phyloP scores from a whole-genome alignment of 2,888 invertebrate genomes.

The Salticus scenicus region DNA sequence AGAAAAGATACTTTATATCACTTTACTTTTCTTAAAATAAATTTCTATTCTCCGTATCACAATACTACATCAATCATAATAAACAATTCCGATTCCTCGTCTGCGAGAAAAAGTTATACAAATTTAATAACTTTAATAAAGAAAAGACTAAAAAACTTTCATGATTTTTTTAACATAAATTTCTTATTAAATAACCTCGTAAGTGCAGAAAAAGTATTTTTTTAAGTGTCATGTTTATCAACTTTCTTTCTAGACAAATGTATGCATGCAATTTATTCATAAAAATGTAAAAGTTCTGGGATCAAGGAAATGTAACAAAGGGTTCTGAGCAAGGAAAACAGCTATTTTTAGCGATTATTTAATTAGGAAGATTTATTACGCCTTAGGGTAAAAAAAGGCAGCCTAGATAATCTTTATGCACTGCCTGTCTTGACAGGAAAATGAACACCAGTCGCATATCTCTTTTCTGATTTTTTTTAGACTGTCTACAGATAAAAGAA shows the following conservation, averaged over 20 bases:
- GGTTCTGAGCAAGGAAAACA: background rate
- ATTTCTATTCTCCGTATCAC: too few relatives aligned
- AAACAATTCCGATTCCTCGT: too few relatives aligned
- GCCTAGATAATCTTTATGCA: background rate
- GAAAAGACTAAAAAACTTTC: too few relatives aligned
- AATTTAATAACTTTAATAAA: too few relatives aligned
- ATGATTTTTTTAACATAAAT: too few relatives aligned
- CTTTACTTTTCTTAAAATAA: too few relatives aligned
- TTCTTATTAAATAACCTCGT: too few relatives aligned
- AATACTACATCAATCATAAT: too few relatives aligned
- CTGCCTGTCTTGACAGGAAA: background rate
- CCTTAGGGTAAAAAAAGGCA: background rate
- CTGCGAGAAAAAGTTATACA: too few relatives aligned
- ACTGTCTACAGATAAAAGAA: background rate
- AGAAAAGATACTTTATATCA: too few relatives aligned
- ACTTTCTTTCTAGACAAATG: background rate
- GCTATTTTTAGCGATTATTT: background rate
- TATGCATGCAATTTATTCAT: background rate
- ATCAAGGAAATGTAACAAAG: background rate
- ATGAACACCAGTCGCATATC: background rate
- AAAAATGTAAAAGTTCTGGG: background rate
- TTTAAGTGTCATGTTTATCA: background rate
- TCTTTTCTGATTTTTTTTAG: background rate
- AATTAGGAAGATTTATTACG: constrained; percentile 1
- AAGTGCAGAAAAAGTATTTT: too few relatives aligned